Evolutionary conservation across 2,888 invertebrate species (phyloP).

Genomic region (Lithophane leautieri): DNA sequence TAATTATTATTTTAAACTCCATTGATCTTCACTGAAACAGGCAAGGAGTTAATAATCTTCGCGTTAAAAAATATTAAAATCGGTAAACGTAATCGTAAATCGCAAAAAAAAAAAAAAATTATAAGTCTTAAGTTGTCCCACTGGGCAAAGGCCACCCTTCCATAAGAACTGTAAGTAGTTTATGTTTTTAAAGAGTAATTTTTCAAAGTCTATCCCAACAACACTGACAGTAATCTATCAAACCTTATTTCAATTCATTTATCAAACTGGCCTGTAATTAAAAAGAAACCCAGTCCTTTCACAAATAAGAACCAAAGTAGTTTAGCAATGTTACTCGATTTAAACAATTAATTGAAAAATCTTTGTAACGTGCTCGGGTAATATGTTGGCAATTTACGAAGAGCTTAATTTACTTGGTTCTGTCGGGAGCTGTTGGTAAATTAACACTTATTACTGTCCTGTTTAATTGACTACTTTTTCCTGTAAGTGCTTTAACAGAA

Average conservation of each 20-base stretch:
- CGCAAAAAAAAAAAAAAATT: no score
- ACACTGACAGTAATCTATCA: constrained; percentile 13
- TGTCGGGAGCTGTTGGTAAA: constrained; percentile 40
- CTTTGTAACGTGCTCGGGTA: constrained; percentile 37
- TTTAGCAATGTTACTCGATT: constrained; percentile 30
- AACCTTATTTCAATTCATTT: constrained; percentile 10
- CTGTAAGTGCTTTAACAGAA: constrained; percentile 24
- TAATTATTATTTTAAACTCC: not conserved
- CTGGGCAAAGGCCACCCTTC: not conserved
- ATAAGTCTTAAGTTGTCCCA: not conserved
- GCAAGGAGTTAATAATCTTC: not conserved
- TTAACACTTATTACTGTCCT: constrained; percentile 55
- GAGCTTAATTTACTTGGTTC: constrained; percentile 57
- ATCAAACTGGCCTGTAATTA: constrained; percentile 3
- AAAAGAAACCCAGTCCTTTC: not conserved
- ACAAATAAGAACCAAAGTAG: constrained; percentile 18
- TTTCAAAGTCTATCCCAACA: not conserved
- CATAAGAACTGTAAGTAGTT: not conserved
- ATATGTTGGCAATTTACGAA: constrained; percentile 54
- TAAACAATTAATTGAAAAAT: constrained; percentile 52
- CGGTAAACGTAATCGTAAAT: not conserved
- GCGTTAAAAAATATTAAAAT: not conserved
- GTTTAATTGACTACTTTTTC: constrained; percentile 52
- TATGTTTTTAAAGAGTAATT: not conserved
- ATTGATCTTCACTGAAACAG: not conserved